Conservation (phyloP, 2,797 vertebrate species). For the Poecilia picta region DNA sequence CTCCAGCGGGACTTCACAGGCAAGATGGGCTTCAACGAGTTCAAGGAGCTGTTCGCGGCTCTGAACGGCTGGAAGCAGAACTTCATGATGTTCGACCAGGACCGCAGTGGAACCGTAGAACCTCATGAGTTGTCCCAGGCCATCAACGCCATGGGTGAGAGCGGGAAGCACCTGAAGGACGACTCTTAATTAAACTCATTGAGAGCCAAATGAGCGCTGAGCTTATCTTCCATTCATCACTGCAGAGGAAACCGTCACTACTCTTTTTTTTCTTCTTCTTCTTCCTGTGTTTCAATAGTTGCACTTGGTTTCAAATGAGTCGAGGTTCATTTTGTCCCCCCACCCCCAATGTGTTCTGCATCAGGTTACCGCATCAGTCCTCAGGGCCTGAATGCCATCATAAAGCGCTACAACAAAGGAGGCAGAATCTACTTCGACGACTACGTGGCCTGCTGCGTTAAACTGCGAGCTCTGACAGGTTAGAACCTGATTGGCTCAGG, state of each 20-base stretch:
- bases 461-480: conserved; percentile 89
- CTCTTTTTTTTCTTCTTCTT: background rate
- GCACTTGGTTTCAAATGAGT: background rate
- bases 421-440: conserved; percentile 92
- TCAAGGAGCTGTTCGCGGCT: conserved; percentile 89
- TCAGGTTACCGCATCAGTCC: conserved; percentile 88
- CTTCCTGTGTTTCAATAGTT: background rate
- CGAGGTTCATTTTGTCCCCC: background rate
- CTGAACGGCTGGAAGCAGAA: conserved; percentile 93
- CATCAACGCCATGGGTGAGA: conserved; percentile 87
- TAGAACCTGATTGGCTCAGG: conserved; percentile 8
- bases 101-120: conserved; percentile 87
- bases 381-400: conserved; percentile 80
- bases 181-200: background rate
- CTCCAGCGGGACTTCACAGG: conserved; percentile 87
- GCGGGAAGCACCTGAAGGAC: background rate
- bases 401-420: conserved; percentile 88
- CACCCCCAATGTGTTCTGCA: background rate
- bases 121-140: conserved; percentile 87
- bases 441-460: conserved; percentile 92
- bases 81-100: conserved; percentile 89
- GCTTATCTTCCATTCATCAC: background rate
- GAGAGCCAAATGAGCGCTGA: background rate
- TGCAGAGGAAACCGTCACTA: background rate
- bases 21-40: conserved; percentile 93